Conservation (phyloP, 2,797 vertebrate genomes). For the Setipinna tenuifilis region DNA sequence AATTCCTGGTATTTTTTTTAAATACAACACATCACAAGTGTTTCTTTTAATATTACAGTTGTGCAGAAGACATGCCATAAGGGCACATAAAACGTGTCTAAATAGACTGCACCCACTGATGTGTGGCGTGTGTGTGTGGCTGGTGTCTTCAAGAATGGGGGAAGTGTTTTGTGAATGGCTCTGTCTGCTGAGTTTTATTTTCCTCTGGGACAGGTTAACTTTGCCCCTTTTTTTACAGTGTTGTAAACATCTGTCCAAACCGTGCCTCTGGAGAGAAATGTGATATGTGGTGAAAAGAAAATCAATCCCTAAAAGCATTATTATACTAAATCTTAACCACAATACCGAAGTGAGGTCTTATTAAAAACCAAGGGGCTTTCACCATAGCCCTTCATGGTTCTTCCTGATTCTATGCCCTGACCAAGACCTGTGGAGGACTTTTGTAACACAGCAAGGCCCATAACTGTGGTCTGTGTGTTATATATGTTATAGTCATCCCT, state of each 20-base stretch:
- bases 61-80: background rate
- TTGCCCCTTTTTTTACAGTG: slow-evolving; percentile 43
- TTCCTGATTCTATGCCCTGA: background rate
- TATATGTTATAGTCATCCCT: no score
- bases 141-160: slow-evolving; percentile 21
- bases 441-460: background rate
- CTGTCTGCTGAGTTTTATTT: slow-evolving; percentile 48
- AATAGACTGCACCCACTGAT: background rate
- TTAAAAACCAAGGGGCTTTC: background rate
- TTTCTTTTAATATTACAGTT: background rate
- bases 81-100: background rate
- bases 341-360: background rate
- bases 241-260: slow-evolving; percentile 41
- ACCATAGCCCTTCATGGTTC: background rate
- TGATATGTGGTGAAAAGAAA: slow-evolving; percentile 41
- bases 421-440: background rate
- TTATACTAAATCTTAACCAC: slow-evolving; percentile 37
- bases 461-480: no score
- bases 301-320: slow-evolving; percentile 37
- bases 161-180: slow-evolving; percentile 57
- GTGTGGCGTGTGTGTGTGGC: background rate
- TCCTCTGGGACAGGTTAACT: slow-evolving; percentile 42
- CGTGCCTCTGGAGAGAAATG: slow-evolving; percentile 45
- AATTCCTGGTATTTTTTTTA: background rate
- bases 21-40: background rate